These are phyloP conservation scores for Zeus faber DNA, from an alignment of 2,113 vertebrate genomes.

Conservation along the genomic window DNA sequence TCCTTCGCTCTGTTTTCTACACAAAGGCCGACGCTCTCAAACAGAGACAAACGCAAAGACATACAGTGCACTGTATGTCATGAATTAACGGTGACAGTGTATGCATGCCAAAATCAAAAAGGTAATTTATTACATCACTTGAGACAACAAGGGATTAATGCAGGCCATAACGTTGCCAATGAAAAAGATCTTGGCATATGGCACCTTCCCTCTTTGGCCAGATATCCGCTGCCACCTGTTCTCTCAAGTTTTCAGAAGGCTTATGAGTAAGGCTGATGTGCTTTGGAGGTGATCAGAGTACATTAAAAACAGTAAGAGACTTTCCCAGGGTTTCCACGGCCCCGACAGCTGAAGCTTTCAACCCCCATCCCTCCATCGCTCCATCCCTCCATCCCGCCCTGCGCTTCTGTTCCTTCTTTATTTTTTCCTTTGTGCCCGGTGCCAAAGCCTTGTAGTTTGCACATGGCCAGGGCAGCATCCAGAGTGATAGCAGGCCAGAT, in stretches of 20 bases:
- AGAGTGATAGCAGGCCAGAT: constrained; percentile 74
- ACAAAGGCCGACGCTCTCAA: neutral
- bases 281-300: constrained; percentile 48
- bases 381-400: constrained; percentile 5
- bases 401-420: constrained; percentile 30
- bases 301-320: constrained; percentile 46
- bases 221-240: constrained; percentile 64
- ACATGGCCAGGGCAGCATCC: constrained; percentile 54
- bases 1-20: neutral
- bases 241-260: constrained; percentile 42
- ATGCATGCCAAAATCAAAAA: neutral
- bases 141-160: constrained; percentile 33
- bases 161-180: constrained; percentile 44
- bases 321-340: constrained; percentile 81
- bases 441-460: constrained; percentile 49
- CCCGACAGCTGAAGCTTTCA: constrained; percentile 80
- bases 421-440: constrained; percentile 39
- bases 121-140: constrained; percentile 26
- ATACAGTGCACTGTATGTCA: too few species aligned
- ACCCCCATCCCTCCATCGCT: constrained; percentile 45
- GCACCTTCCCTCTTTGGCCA: constrained; percentile 49
- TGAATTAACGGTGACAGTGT: neutral
- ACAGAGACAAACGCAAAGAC: neutral
- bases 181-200: constrained; percentile 43
- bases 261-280: constrained; percentile 57